Conservation (phyloP, 1,140 invertebrate species). For the Bradysia coprophila region DNA sequence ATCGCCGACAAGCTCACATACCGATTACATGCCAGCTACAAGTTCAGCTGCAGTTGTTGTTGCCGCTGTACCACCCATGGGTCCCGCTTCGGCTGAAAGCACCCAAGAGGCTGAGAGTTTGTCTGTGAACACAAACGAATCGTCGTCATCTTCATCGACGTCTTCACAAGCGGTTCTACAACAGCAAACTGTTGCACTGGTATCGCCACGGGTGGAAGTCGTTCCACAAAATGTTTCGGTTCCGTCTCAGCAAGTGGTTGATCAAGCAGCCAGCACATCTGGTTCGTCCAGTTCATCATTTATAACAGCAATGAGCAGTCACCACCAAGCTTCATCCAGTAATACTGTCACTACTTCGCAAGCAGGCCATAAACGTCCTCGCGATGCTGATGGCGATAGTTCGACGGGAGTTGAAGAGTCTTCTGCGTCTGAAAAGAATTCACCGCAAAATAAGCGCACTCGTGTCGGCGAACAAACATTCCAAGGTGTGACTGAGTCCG, state of each 20-base stretch:
- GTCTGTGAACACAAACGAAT: conserved; percentile 2
- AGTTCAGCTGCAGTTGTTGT: conserved; percentile 33
- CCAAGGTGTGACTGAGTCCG: conserved; percentile 27
- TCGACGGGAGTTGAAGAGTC: conserved; percentile 29
- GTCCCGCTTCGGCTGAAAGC: conserved; percentile 14
- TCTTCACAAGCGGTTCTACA: conserved; percentile 22
- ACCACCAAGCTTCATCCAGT: conserved; percentile 32
- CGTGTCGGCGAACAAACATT: conserved; percentile 14
- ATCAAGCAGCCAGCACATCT: conserved; percentile 23
- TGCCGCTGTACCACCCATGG: conserved; percentile 27
- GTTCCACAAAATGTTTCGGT: conserved; percentile 11
- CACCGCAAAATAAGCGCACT: conserved; percentile 21
- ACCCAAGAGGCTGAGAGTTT: conserved; percentile 23
- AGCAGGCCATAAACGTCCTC: conserved; percentile 33
- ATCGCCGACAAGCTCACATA: conserved; percentile 37
- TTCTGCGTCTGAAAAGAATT: conserved; percentile 21
- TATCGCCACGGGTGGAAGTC: conserved; percentile 47
- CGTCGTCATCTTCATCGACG: background rate
- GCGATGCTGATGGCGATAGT: conserved; percentile 32
- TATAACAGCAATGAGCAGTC: conserved; percentile 27
- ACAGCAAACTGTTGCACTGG: conserved; percentile 49
- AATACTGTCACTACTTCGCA: conserved; percentile 41
- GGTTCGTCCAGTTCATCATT: conserved; percentile 14
- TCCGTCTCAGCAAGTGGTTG: conserved; percentile 20
- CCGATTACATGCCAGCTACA: conserved; percentile 50